Evolutionary conservation across 1,140 invertebrate species (phyloP).

Genomic region (Oppia nitens): DNA sequence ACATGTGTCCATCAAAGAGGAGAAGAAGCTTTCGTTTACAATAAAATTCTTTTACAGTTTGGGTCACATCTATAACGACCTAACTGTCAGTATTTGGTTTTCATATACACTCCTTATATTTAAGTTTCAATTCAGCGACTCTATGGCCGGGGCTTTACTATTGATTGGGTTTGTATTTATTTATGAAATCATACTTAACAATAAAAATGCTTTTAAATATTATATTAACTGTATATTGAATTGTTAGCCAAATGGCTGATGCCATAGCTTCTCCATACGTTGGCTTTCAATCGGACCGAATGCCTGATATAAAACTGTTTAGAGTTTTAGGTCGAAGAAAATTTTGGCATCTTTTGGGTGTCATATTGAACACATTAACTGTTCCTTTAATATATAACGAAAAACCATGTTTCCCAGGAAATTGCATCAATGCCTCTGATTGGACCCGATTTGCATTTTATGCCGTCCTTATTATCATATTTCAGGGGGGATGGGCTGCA

Average conservation of each 20-base stretch:
- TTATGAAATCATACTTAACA: too few relatives aligned
- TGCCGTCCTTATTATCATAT: conserved; percentile 68
- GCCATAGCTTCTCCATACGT: conserved; percentile 71
- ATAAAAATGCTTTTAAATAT: too few relatives aligned
- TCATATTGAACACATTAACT: conserved; percentile 51
- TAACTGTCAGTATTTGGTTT: conserved; percentile 93
- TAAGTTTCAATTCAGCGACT: conserved; percentile 54
- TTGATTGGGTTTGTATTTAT: too few relatives aligned
- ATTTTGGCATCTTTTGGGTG: conserved; percentile 21
- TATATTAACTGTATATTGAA: too few relatives aligned
- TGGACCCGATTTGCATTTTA: conserved; percentile 69
- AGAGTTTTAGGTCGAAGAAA: conserved; percentile 22
- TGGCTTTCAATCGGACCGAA: conserved; percentile 45
- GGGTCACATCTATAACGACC: conserved; percentile 82
- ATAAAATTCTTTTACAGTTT: conserved; percentile 45
- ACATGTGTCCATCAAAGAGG: too few relatives aligned
- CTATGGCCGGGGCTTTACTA: conserved; percentile 55
- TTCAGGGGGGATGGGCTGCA: conserved; percentile 90
- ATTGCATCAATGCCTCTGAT: too few relatives aligned
- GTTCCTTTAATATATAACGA: conserved; percentile 79
- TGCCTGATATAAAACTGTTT: conserved; percentile 41
- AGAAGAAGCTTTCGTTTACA: too few relatives aligned
- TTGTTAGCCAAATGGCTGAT: conserved; percentile 78
- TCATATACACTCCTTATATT: conserved; percentile 61
- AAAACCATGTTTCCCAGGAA: conserved; percentile 50